Percentiles rank a stretch among this genome's conserved stretches.
Evolutionary conservation across 2,113 vertebrate species (phyloP).

Genomic region (Lasiurus borealis): DNA sequence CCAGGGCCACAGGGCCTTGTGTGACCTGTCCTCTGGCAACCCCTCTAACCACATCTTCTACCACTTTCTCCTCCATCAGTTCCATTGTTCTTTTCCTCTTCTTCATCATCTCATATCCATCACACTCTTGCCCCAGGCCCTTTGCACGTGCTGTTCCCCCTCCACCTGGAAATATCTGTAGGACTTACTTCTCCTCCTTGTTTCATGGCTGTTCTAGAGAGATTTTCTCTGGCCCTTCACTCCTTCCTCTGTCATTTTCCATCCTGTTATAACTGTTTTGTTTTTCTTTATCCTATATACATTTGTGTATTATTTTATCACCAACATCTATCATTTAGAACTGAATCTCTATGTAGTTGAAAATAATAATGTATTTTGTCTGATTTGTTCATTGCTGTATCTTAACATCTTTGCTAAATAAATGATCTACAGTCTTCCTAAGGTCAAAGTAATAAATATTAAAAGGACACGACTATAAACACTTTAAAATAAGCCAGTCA

Average conservation of each 20-base stretch:
- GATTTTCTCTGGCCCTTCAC: background rate
- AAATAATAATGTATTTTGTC: background rate
- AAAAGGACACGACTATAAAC: background rate
- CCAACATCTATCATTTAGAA: background rate
- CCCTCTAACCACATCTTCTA: background rate
- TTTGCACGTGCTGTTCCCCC: background rate
- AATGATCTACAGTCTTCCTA: background rate
- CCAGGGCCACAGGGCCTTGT: background rate
- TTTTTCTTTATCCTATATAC: background rate
- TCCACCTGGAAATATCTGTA: background rate
- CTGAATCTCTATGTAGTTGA: background rate
- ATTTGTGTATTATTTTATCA: background rate
- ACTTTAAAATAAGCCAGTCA: background rate
- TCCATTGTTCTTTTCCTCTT: background rate
- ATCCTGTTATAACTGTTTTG: background rate
- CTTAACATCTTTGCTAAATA: background rate
- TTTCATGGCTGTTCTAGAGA: background rate
- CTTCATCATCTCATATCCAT: background rate
- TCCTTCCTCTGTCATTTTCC: background rate
- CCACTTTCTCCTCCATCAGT: background rate
- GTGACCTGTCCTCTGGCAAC: background rate
- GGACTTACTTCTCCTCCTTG: background rate
- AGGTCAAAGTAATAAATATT: background rate
- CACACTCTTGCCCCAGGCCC: background rate
- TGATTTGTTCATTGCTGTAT: background rate